Conservation (phyloP, 2,113 vertebrate species). For the Camelus bactrianus region DNA sequence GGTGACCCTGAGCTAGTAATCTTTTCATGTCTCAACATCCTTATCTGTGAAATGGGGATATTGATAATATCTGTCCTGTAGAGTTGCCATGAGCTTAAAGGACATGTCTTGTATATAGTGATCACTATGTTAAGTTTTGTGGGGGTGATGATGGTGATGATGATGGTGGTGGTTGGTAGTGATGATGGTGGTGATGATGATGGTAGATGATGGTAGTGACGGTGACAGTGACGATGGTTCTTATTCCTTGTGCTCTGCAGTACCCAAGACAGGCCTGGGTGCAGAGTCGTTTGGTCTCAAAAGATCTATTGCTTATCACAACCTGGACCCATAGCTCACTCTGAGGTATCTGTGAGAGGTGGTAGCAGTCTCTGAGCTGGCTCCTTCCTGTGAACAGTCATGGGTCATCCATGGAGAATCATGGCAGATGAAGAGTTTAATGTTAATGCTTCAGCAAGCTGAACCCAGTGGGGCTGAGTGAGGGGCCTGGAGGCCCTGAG, state of each 20-base stretch:
- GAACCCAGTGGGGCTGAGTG: not conserved
- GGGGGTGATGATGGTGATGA: too few species aligned
- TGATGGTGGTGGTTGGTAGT: not conserved
- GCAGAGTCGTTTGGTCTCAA: not conserved
- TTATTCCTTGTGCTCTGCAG: not conserved
- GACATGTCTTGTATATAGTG: not conserved
- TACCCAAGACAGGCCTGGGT: not conserved
- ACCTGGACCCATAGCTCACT: not conserved
- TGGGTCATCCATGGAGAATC: not conserved
- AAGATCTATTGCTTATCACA: not conserved
- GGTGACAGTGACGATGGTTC: not conserved
- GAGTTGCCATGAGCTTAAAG: not conserved
- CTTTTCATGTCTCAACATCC: not conserved
- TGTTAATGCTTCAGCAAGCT: not conserved
- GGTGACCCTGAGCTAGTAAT: not conserved
- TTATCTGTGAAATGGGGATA: not conserved
- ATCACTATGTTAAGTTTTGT: too few species aligned
- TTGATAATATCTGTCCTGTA: not conserved
- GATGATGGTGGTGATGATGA: not conserved
- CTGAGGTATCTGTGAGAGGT: not conserved
- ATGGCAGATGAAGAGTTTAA: not conserved
- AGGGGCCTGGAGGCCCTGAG: accelerated
- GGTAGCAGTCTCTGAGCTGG: not conserved
- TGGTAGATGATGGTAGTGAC: not conserved
- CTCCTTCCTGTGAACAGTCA: not conserved